These are phyloP conservation scores for Oncorhynchus keta DNA, from an alignment of 2,113 vertebrate genomes.

Conservation along the genomic window DNA sequence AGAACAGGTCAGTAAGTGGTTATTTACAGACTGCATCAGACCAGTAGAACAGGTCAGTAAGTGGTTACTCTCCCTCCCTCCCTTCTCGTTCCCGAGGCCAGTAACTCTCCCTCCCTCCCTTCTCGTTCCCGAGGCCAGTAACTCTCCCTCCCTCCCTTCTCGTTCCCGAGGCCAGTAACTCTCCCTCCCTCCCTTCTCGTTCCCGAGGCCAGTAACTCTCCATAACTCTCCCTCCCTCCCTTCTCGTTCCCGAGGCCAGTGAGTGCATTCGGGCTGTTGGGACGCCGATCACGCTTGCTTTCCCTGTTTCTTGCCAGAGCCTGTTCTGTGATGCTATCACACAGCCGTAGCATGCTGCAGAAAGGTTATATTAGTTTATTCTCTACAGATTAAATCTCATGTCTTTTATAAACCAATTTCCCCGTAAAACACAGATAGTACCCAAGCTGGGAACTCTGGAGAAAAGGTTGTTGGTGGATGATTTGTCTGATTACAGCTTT, in stretches of 20 bases:
- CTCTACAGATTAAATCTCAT: conserved; percentile 59
- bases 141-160: too few species aligned
- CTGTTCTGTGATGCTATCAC: conserved; percentile 56
- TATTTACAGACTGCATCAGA: too few species aligned
- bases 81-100: too few species aligned
- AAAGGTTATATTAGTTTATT: conserved; percentile 66
- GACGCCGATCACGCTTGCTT: conserved; percentile 52
- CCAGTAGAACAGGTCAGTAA: too few species aligned
- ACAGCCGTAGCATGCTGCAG: conserved; percentile 40
- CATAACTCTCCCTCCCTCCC: neutral
- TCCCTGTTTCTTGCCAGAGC: conserved; percentile 43
- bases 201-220: neutral
- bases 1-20: too few species aligned
- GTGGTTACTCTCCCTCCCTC: too few species aligned
- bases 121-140: too few species aligned
- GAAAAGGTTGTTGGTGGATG: conserved; percentile 43
- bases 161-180: too few species aligned
- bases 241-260: neutral
- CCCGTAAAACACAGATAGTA: conserved; percentile 54
- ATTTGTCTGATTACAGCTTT: conserved; percentile 31
- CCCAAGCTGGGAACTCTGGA: conserved; percentile 37
- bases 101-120: too few species aligned
- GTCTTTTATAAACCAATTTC: conserved; percentile 55
- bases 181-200: too few species aligned
- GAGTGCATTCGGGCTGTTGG: conserved; percentile 28